Evolutionary conservation across 2,888 invertebrate genomes (phyloP).

Genomic region (Tortrix viridana): DNA sequence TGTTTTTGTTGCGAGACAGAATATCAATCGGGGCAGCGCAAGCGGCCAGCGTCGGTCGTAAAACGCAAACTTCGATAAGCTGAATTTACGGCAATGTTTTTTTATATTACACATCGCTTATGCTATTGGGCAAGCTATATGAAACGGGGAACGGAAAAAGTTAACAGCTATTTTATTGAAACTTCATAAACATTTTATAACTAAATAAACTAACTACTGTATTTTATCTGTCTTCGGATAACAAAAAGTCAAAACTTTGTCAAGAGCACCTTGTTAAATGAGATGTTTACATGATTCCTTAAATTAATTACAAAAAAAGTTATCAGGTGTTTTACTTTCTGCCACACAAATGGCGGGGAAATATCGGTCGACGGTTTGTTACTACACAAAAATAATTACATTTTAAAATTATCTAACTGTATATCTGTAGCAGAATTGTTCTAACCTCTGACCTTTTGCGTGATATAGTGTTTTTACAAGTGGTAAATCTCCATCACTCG

Average conservation of each 20-base stretch:
- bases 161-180: slow-evolving; percentile 41
- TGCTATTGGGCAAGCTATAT: slow-evolving; percentile 50
- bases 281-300: slow-evolving; percentile 15
- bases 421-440: slow-evolving; percentile 59
- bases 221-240: background rate
- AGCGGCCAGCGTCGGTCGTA: slow-evolving; percentile 43
- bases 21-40: slow-evolving; percentile 37
- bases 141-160: slow-evolving; percentile 45
- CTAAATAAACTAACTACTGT: background rate
- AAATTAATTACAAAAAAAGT: slow-evolving; percentile 23
- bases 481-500: slow-evolving; percentile 42
- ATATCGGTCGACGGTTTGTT: slow-evolving; percentile 31
- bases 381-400: slow-evolving; percentile 59
- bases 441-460: slow-evolving; percentile 60
- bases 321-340: slow-evolving; percentile 24
- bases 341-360: slow-evolving; percentile 21
- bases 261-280: slow-evolving; percentile 14
- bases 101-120: slow-evolving; percentile 51
- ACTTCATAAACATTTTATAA: slow-evolving; percentile 24
- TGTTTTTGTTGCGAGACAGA: slow-evolving; percentile 31
- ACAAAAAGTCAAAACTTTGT: background rate
- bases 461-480: slow-evolving; percentile 70
- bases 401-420: slow-evolving; percentile 54
- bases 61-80: slow-evolving; percentile 57
- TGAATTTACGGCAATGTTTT: slow-evolving; percentile 35